Conservation (phyloP, 2,113 vertebrate species). For the Vidua chalybeata region DNA sequence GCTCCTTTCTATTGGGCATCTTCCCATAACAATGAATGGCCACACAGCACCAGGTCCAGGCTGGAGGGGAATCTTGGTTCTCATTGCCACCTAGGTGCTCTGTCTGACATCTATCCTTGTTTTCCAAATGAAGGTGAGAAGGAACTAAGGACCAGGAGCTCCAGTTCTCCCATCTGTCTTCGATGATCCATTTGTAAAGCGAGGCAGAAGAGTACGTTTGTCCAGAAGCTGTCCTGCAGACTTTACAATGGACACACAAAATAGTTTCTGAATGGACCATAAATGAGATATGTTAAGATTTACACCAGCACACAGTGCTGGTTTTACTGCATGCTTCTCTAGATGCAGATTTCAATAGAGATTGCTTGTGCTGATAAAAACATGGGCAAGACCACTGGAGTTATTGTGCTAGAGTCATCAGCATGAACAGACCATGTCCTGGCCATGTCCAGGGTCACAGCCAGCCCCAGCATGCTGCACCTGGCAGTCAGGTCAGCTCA, state of each 20-base stretch:
- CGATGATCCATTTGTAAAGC: not conserved
- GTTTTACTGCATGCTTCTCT: not conserved
- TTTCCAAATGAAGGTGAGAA: not conserved
- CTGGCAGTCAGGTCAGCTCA: not conserved
- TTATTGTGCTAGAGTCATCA: not conserved
- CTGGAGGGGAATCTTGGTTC: not conserved
- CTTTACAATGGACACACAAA: not conserved
- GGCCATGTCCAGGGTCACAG: fast-evolving
- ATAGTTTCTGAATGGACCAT: not conserved
- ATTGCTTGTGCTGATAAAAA: not conserved
- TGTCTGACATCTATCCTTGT: not conserved
- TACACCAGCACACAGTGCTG: not conserved
- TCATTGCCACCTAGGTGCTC: not conserved
- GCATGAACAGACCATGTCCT: not conserved
- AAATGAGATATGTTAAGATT: not conserved
- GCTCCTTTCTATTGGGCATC: not conserved
- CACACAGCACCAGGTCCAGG: not conserved
- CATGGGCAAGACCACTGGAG: not conserved
- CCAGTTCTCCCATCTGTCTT: not conserved
- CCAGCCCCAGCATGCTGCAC: not conserved
- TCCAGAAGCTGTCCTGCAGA: not conserved
- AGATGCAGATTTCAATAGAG: not conserved
- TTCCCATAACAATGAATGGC: not conserved
- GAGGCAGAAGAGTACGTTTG: not conserved
- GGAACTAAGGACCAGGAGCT: not conserved